Conservation (phyloP, 2,797 vertebrate genomes). For the Sarcophilus harrisii region DNA sequence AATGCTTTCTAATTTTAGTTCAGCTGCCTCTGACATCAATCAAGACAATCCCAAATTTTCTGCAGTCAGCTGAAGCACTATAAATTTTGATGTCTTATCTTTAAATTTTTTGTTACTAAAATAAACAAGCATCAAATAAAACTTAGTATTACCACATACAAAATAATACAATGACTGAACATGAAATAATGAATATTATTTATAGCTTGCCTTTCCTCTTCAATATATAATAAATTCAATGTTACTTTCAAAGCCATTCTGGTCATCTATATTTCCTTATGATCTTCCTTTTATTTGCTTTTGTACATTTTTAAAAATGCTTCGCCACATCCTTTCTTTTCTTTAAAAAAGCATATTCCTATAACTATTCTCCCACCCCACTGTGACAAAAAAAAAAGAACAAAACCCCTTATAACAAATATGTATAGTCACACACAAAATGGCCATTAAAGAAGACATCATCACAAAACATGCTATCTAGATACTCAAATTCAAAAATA, state of each 20-base stretch:
- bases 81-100: not conserved
- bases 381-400: not conserved
- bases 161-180: not conserved
- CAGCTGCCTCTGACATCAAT: not conserved
- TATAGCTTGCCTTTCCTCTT: not conserved
- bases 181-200: not conserved
- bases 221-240: not conserved
- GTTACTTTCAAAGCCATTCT: not conserved
- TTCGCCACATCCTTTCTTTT: not conserved
- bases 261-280: not conserved
- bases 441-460: too few relatives aligned
- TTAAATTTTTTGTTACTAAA: not conserved
- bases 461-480: too few relatives aligned
- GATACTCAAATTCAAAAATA: not conserved
- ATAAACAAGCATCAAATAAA: not conserved
- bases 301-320: not conserved
- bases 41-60: not conserved
- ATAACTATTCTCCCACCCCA: not conserved
- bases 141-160: not conserved
- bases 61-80: not conserved
- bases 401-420: not conserved
- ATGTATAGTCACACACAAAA: not conserved
- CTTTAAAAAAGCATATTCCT: not conserved
- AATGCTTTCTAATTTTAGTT: not conserved
- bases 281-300: not conserved